Base-by-base conservation (phyloP, 1,140 invertebrate genomes). In the Bombus confusus region DNA sequence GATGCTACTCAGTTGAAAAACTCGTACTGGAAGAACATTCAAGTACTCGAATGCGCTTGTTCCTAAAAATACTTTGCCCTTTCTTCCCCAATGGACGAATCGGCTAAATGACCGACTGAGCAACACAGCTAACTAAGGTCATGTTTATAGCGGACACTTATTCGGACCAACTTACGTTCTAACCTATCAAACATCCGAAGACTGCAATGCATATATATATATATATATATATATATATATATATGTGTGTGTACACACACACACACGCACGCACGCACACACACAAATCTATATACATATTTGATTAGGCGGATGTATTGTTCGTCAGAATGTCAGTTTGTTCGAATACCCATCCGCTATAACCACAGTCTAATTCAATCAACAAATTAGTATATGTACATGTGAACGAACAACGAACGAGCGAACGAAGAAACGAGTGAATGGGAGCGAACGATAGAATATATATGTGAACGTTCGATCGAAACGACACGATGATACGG, bases 31-130 rank as follows among this genome's bases (percentile, higher is more conserved):
- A 96, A 96, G 86, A 96, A 97, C 87, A 97, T 97, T 95, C 95
- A 96, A 87, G 97, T 97, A 31, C 89, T 96, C 41, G 97, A 97
- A 92, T 98, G 97, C 93, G 97, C 97, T 73, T 98, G 97, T 93
- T 97, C 97, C 73, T 97, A 96, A 87, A 66, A 37, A 37, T 22
- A 37, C 31, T 12, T 37, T 22, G 34, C 10, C 22, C 31, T 37
- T 68, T 37, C 31, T 25, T 37, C 4, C 22, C 34, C 37, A 37
- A 66, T 12, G 13, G 57, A 57, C 34, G 43, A 39, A n/a, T 15
- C 34, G 22, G 37, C 28, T 22, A 18, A 25, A 52, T 68, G 47
- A 57, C 0, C 3, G 28, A 25, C 8, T 9, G 39, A 31, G 13
- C 37, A 52, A 52, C 18, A 22, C 0, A 41, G 5, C 6, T 3